These are phyloP conservation scores for western clawed frog (Xenopus tropicalis) DNA, from an alignment of 2,113 vertebrate genomes.

Conservation along the genomic window UCB_Xtro_10.0 CM004444.2:128915001-128915500, in stretches of 20 bases:
- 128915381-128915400: too few species aligned
- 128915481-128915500: too few species aligned
- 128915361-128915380: constrained; percentile 1
- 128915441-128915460: too few species aligned
- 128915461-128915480: too few species aligned
- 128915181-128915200: background rate
- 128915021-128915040: constrained; percentile 16
- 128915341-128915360: background rate
- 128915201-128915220: background rate
- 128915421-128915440: too few species aligned
- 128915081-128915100: constrained; percentile 7
- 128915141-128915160: background rate
- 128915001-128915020: constrained; percentile 20
- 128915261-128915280: too few species aligned
- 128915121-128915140: constrained; percentile 12
- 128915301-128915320: background rate
- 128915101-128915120: constrained; percentile 29
- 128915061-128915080: constrained; percentile 15
- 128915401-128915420: too few species aligned
- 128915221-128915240: too few species aligned
- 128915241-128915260: too few species aligned
- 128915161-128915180: background rate
- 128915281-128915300: too few species aligned
- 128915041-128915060: constrained; percentile 35
- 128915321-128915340: constrained; percentile 8